phyloP scores from a whole-genome alignment of 2,113 vertebrate species.

The Polyodon spathula region DNA sequence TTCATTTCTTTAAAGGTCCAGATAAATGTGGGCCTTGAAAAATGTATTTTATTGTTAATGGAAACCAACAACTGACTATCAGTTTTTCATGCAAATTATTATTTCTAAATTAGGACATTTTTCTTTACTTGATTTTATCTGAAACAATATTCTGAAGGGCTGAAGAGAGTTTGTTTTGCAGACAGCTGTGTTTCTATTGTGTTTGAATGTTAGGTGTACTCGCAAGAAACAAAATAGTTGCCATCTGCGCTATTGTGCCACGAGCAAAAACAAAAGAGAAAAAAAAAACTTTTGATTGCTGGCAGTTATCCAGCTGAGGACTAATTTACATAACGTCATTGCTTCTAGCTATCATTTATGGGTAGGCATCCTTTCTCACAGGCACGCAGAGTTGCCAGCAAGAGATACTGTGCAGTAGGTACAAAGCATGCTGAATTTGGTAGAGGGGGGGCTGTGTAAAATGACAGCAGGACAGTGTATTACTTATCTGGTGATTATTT shows the following conservation, averaged over 20 bases:
- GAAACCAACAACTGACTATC: no score
- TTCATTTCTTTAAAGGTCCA: no score
- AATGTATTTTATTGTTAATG: no score
- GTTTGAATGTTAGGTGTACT: slow-evolving; percentile 6
- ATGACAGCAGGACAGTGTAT: neutral
- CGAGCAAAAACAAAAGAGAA: slow-evolving; percentile 7
- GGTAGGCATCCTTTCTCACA: slow-evolving; percentile 6
- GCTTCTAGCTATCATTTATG: slow-evolving; percentile 9
- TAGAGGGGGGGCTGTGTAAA: neutral
- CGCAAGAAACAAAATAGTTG: slow-evolving; percentile 1
- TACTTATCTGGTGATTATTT: slow-evolving; percentile 9
- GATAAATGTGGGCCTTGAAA: no score
- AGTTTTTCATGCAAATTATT: neutral
- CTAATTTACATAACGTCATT: slow-evolving; percentile 7
- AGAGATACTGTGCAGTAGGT: neutral
- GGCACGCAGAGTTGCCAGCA: slow-evolving; percentile 2
- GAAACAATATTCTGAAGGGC: neutral
- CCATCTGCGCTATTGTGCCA: slow-evolving; percentile 4
- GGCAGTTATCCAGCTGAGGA: slow-evolving; percentile 3
- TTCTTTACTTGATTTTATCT: neutral
- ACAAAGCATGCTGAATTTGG: slow-evolving; percentile 4
- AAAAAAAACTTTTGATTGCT: slow-evolving; percentile 6
- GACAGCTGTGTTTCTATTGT: slow-evolving; percentile 1
- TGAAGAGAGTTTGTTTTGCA: neutral
- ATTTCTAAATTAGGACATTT: neutral